Conservation (phyloP, 1,140 invertebrate genomes). For the Drosophila pandora region DNA sequence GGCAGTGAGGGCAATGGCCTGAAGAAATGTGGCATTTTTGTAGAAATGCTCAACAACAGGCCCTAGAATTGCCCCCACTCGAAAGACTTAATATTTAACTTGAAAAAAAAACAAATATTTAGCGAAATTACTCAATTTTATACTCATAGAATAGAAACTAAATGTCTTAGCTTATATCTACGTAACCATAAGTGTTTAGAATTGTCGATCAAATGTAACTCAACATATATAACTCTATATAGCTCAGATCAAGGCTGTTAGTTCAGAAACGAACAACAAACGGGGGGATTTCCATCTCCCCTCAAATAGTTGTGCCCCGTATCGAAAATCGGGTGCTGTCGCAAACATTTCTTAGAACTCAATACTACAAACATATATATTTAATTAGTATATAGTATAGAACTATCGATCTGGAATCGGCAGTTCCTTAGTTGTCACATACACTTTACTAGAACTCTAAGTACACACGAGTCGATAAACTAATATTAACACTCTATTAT, state of each 20-base stretch:
- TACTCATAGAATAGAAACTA: conserved; percentile 58
- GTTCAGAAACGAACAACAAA: conserved; percentile 36
- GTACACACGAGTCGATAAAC: conserved; percentile 45
- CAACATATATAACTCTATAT: conserved; percentile 44
- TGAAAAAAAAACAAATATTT: conserved; percentile 7
- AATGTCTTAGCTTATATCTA: conserved; percentile 67
- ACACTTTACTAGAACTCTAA: conserved; percentile 66
- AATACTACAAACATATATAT: conserved; percentile 39
- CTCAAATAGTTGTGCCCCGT: conserved; percentile 22
- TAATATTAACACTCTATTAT: conserved; percentile 52
- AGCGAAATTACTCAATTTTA: conserved; percentile 30
- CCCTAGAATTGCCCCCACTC: conserved; percentile 44
- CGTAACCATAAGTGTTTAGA: conserved; percentile 73
- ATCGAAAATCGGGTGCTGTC: conserved; percentile 15
- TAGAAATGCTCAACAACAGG: conserved; percentile 54
- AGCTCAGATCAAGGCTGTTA: conserved; percentile 74
- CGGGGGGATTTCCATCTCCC: conserved; percentile 3
- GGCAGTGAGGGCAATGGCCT: conserved; percentile 25
- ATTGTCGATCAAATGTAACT: conserved; percentile 63
- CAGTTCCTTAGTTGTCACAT: conserved; percentile 56
- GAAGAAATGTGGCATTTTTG: conserved; percentile 40
- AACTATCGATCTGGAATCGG: conserved; percentile 32
- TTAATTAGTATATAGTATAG: conserved; percentile 49
- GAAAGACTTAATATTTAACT: not conserved
- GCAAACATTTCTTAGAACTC: conserved; percentile 46